phyloP scores from a whole-genome alignment of 2,113 vertebrate genomes.

The Boulengeromyrus knoepffleri region DNA sequence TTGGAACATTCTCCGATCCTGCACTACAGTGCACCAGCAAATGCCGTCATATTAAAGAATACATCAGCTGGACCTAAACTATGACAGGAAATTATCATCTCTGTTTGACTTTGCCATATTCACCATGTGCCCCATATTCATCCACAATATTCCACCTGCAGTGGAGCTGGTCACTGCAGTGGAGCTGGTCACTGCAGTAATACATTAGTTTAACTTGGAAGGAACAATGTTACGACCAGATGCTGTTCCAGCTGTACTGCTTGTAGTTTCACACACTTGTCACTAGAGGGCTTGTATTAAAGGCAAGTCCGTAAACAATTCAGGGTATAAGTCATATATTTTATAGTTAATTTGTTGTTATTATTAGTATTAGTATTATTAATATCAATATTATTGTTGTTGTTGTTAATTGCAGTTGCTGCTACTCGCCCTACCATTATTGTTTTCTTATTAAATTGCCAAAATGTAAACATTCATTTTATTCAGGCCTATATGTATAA shows the following conservation, averaged over 20 bases:
- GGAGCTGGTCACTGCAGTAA: not conserved
- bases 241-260: not conserved
- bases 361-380: not conserved
- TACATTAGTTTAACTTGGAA: not conserved
- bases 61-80: not conserved
- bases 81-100: not conserved
- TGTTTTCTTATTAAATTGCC: not conserved
- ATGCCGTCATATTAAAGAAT: not conserved
- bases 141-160: not conserved
- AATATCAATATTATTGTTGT: not conserved
- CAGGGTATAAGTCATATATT: not conserved
- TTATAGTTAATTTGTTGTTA: not conserved
- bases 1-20: not conserved
- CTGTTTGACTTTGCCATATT: not conserved
- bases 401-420: not conserved
- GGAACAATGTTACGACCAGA: not conserved
- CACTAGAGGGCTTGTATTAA: not conserved
- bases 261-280: slow-evolving; percentile 1
- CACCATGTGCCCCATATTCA: not conserved
- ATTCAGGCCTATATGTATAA: not conserved
- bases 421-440: not conserved
- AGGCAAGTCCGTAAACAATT: not conserved
- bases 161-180: not conserved
- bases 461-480: not conserved
- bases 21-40: not conserved